Base-by-base conservation (phyloP, 2,888 invertebrate genomes). In the Parnassius smintheus region DNA sequence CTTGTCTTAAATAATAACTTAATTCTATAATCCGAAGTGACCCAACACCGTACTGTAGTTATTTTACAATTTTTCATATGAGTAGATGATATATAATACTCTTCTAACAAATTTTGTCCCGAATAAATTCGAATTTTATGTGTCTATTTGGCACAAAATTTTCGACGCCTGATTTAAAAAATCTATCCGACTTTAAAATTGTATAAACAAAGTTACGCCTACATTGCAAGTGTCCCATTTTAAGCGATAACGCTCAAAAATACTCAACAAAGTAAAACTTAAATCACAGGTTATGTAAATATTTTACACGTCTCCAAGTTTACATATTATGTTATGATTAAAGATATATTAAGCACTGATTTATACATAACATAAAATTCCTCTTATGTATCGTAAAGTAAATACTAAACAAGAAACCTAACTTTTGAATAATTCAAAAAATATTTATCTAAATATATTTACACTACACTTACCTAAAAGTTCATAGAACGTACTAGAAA, bases 401-500 rank as follows among this genome's bases (percentile, higher is more conserved):
- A 56, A 53, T 49, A 56, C n/a, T 54, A 54, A 52, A 59, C 44
- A 58, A 54, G 54, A 54, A 53, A 62, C 46, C 54, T 35, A 50
- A 13, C 25, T 49, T 61, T 64, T 59, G 55, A 65, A 65, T 53
- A 25, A 69, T 66, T 61, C 65, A 65, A 70, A 70, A 65, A 11
- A 61, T 66, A 64, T 66, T 65, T 64, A 66, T 66, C 65, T 68
- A 68, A 70, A 70, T 69, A 66, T 81, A 83, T 87, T 82, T 88
- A 90, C 86, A 89, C 66, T 70, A 82, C 90, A 51, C 82, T 85
- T 83, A 80, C 56, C 85, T 90, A 90, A 81, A 83, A 86, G 97
- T 97, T 97, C 97, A 97, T 96, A 96, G 97, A 97, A 97, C 97
- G 95, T 97, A 97, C 97, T 93, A 93, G 92, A 94, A 94, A 97